Conservation (phyloP, 2,888 invertebrate species). For the Campoletis raptor region DNA sequence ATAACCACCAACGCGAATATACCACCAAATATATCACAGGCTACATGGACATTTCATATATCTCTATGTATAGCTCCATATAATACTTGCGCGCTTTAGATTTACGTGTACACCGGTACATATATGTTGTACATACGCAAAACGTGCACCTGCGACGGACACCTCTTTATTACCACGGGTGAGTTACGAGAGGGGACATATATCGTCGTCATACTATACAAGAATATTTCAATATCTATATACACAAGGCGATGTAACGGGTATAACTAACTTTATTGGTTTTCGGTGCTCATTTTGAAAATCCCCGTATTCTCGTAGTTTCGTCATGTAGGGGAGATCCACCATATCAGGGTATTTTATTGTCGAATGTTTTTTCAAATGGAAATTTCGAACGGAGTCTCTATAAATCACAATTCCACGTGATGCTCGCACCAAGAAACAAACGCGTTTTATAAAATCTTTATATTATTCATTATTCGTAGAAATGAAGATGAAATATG, state of each 20-base stretch:
- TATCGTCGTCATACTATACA: conserved; percentile 27
- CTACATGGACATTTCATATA: conserved; percentile 40
- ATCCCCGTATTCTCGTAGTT: conserved; percentile 36
- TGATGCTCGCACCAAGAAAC: background rate
- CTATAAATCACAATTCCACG: background rate
- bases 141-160: conserved; percentile 70
- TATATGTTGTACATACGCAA: conserved; percentile 61
- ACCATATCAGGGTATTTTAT: background rate
- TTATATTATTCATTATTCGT: background rate
- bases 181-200: conserved; percentile 69
- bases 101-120: conserved; percentile 39
- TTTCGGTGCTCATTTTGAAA: conserved; percentile 53
- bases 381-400: background rate
- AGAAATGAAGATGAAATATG: background rate
- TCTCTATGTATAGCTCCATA: conserved; percentile 7
- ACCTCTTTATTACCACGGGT: conserved; percentile 67
- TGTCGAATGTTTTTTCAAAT: conserved; percentile 5
- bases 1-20: conserved; percentile 59
- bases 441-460: background rate
- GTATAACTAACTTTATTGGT: conserved; percentile 54
- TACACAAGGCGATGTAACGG: conserved; percentile 36
- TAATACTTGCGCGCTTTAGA: conserved; percentile 34
- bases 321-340: background rate
- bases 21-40: conserved; percentile 23
- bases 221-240: conserved; percentile 36